Evolutionary conservation across 2,888 invertebrate species (phyloP).

Genomic region (Chymomyza procnemis): DNA sequence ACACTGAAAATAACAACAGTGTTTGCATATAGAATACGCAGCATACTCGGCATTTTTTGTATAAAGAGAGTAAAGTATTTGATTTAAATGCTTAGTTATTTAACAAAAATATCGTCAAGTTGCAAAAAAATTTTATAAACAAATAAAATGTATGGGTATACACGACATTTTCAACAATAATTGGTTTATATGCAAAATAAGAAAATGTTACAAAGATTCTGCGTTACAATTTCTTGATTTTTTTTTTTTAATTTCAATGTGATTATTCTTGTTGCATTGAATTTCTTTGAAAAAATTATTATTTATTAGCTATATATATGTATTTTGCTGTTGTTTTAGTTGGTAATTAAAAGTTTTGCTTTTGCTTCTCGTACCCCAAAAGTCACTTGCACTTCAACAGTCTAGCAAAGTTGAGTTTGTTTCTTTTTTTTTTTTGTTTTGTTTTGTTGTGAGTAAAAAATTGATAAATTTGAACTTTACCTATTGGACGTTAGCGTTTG

Average conservation of each 20-base stretch:
- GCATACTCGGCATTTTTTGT: background rate
- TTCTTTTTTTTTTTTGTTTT: background rate
- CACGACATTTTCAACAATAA: background rate
- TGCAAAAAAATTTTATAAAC: background rate
- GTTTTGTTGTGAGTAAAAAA: background rate
- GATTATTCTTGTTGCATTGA: constrained; percentile 72
- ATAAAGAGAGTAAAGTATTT: background rate
- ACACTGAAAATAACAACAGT: too few relatives aligned
- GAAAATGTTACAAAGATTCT: background rate
- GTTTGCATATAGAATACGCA: too few relatives aligned
- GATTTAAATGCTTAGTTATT: too few relatives aligned
- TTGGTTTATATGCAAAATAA: background rate
- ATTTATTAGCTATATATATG: constrained; percentile 20
- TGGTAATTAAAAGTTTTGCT: background rate
- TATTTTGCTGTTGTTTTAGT: constrained; percentile 13
- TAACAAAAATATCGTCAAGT: background rate
- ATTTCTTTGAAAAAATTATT: constrained; percentile 44
- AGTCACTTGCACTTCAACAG: background rate
- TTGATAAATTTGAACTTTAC: background rate
- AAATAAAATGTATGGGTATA: background rate
- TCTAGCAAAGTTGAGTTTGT: background rate
- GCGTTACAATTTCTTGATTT: background rate
- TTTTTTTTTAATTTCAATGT: constrained; percentile 61
- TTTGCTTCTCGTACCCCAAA: background rate
- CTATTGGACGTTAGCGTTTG: background rate